phyloP scores from a whole-genome alignment of 2,113 vertebrate genomes.

The Microtus oregoni region DNA sequence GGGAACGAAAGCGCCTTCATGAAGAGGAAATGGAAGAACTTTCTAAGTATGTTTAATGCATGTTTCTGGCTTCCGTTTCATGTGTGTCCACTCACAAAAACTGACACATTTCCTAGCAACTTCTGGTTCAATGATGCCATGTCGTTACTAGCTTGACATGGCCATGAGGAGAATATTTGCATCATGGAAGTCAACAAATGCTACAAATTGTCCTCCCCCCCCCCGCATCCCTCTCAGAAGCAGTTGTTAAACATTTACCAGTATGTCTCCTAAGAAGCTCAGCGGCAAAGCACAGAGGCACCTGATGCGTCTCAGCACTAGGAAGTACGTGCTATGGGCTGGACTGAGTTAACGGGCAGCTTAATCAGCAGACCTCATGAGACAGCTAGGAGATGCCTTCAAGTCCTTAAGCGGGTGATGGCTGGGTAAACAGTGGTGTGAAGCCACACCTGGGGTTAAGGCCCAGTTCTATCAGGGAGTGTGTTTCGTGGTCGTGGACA shows the following conservation, averaged over 20 bases:
- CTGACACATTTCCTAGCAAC: neutral
- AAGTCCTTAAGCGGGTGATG: neutral
- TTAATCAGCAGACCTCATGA: neutral
- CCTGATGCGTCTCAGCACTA: neutral
- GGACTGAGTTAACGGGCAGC: neutral
- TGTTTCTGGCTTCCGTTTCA: slow-evolving; percentile 53
- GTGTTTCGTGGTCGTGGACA: neutral
- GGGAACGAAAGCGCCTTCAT: slow-evolving; percentile 91
- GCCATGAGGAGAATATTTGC: slow-evolving; percentile 15
- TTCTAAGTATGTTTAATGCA: slow-evolving; percentile 91
- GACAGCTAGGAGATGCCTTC: neutral
- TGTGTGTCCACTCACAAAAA: neutral
- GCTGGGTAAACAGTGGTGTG: slow-evolving; percentile 21
- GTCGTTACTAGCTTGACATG: slow-evolving; percentile 12
- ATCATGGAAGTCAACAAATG: neutral
- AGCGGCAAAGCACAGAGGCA: neutral
- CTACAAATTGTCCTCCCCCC: neutral
- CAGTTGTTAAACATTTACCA: slow-evolving; percentile 7
- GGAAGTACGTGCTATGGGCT: neutral
- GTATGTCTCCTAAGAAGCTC: neutral
- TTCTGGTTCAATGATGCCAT: neutral
- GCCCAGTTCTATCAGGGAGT: neutral
- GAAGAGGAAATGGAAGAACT: slow-evolving; percentile 96
- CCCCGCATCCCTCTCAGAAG: neutral
- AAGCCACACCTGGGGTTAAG: neutral